Percentiles rank a stretch among this genome's conserved stretches.
These are phyloP conservation scores for Tetrao urogallus DNA, from an alignment of 2,113 vertebrate species.

Conservation along the genomic window DNA sequence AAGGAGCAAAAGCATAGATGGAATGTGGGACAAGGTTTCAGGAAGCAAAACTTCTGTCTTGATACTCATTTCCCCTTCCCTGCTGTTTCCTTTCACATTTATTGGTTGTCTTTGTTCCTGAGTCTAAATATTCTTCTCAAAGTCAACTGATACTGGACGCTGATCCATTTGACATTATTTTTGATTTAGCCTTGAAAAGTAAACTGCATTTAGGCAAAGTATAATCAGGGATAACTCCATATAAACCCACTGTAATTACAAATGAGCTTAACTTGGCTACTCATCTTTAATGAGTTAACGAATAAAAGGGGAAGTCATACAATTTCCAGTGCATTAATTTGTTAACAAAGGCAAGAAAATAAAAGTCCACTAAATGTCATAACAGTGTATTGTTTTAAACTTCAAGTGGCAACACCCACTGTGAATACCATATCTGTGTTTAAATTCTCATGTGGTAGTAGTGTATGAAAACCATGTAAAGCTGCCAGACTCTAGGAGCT, in stretches of 20 bases:
- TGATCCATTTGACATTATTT: not conserved
- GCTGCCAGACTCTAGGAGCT: not conserved
- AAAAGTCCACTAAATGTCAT: not conserved
- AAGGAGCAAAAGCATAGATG: not conserved
- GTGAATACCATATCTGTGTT: not conserved
- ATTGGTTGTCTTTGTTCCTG: not conserved
- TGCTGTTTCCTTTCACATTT: not conserved
- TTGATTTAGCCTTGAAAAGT: not conserved
- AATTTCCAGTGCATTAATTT: not conserved
- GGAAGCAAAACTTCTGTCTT: not conserved
- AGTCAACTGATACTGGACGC: not conserved
- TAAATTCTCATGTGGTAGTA: not conserved
- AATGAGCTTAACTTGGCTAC: not conserved
- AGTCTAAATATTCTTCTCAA: not conserved
- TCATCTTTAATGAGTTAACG: not conserved
- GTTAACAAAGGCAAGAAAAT: not conserved
- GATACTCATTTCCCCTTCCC: not conserved
- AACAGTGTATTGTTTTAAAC: conserved; percentile 3
- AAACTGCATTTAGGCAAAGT: not conserved
- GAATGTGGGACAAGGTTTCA: not conserved
- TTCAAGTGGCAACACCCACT: not conserved
- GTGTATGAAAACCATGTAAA: not conserved
- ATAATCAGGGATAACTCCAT: not conserved
- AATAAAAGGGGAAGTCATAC: not conserved
- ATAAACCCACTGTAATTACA: not conserved